Evolutionary conservation across 2,797 vertebrate genomes (phyloP), one percentile per base, ranked within the genome.

Genomic region (Lates japonicus): DNA sequence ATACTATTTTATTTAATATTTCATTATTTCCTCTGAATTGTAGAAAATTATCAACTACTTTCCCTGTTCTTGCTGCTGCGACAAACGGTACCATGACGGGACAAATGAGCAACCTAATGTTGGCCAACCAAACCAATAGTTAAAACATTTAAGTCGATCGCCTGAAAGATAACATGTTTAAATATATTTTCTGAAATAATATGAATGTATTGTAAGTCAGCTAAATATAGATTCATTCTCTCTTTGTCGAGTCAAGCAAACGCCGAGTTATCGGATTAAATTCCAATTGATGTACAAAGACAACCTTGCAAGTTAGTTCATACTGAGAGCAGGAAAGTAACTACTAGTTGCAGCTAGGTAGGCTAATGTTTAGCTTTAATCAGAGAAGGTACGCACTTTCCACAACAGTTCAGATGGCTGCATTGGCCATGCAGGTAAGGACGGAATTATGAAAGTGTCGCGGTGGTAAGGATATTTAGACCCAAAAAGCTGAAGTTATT

Each of bases 341-440:
- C 37, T 81, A 35, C 31, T 61, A 25, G 74, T 81, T 85, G 85
- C 80, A 79, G 85, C 85, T 88, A 86, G 86, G 76, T 81, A 20
- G 54, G 91, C 93, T 94, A 93, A 95, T 94, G 94, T 89, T 88
- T 71, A 90, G 90, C 88, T 86, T 87, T 75, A 90, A 81, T 54
- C 81, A 39, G 74, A 42, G 70, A 83, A 81, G 75, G 63, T 70
- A 83, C 67, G 59, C 58, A 61, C 63, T 80, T 88, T 83, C 61
- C 48, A 48, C 73, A 39, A 51, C 72, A 44, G 10, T 78, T 87
- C 91, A 60, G 87, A 96, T 96, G 96, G 95, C 95, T 90, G 95
- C 95, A 95, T 37, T 96, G 96, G 96, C 58, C 96, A 69, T 96
- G 96, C 95, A 96, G 95, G 96, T 96, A 93, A 91, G 94, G 44